A percentile compares a stretch with the other conserved stretches of the same genome.
Evolutionary conservation across 1,140 invertebrate genomes (phyloP).

Genomic region (Macrocentrus cingulum): DNA sequence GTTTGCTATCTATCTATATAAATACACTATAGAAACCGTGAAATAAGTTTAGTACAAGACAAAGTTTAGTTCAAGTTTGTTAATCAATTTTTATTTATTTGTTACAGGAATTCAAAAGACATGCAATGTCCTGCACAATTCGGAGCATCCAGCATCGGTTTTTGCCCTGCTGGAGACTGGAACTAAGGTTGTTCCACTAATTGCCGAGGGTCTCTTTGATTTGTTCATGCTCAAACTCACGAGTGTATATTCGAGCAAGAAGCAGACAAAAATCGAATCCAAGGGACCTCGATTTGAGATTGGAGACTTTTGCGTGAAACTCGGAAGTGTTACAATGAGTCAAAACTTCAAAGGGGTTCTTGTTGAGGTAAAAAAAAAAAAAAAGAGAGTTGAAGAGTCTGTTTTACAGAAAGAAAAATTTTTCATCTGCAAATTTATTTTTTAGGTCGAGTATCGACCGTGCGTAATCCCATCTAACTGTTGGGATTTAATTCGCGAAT

Average conservation of each 20-base stretch:
- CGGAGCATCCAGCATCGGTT: constrained; percentile 90
- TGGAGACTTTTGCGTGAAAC: constrained; percentile 91
- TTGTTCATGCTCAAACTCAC: constrained; percentile 87
- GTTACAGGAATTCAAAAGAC: constrained; percentile 66
- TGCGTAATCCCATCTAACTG: constrained; percentile 84
- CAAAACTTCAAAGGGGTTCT: constrained; percentile 93
- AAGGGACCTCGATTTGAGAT: constrained; percentile 91
- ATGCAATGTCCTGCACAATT: constrained; percentile 91
- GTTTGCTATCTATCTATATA: no score
- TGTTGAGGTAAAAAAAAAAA: constrained; percentile 72
- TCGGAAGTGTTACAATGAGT: constrained; percentile 89
- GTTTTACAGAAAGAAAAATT: neutral
- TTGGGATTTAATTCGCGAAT: constrained; percentile 90
- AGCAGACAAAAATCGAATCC: constrained; percentile 82
- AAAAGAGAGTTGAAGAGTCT: no score
- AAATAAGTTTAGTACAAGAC: no score
- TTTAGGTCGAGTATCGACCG: constrained; percentile 87
- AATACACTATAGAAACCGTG: no score
- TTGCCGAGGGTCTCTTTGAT: constrained; percentile 89
- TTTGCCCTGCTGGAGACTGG: constrained; percentile 90
- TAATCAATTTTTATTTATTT: constrained; percentile 17
- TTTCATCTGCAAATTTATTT: constrained; percentile 6
- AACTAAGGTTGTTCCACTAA: constrained; percentile 79
- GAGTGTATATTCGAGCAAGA: constrained; percentile 84
- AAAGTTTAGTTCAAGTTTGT: neutral